Percentiles rank a stretch among this genome's conserved stretches.
These are phyloP conservation scores for Phthorimaea operculella DNA, from an alignment of 1,140 invertebrate species.

Conservation along the genomic window DNA sequence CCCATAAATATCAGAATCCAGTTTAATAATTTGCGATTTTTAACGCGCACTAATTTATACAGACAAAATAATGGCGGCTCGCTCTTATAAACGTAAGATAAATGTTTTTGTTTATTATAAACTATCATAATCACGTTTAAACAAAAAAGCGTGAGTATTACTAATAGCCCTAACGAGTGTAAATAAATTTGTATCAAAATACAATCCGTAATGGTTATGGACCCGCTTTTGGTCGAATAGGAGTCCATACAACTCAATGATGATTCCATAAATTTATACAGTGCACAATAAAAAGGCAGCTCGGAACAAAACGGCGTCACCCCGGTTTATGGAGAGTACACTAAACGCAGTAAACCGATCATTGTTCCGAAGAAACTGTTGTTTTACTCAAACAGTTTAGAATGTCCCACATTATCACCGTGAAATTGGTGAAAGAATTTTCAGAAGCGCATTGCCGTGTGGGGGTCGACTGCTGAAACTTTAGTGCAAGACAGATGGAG, in stretches of 20 bases:
- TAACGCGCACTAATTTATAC: neutral
- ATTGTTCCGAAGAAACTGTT: constrained; percentile 27
- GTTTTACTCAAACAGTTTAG: too few species aligned
- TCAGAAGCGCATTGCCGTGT: constrained; percentile 1
- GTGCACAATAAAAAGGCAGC: constrained; percentile 60
- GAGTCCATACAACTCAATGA: constrained; percentile 62
- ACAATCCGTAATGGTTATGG: constrained; percentile 61
- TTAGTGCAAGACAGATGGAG: too few species aligned
- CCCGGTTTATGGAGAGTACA: constrained; percentile 44
- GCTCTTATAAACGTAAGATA: neutral
- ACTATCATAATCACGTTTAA: neutral
- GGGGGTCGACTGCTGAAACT: too few species aligned
- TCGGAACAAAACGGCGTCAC: constrained; percentile 57
- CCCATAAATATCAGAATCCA: neutral
- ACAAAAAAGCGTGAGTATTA: neutral
- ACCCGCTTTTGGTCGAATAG: constrained; percentile 46
- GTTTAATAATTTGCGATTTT: constrained; percentile 3
- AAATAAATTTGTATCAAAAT: constrained; percentile 48
- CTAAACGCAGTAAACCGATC: constrained; percentile 26
- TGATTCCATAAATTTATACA: constrained; percentile 67
- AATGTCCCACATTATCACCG: constrained; percentile 14
- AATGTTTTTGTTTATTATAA: neutral
- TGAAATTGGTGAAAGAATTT: constrained; percentile 44
- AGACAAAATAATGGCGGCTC: neutral
- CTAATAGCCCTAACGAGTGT: constrained; percentile 31